A percentile compares a stretch with the other conserved stretches of the same genome.
Conservation (phyloP, 2,888 invertebrate species). For the Drosophila robusta region DNA sequence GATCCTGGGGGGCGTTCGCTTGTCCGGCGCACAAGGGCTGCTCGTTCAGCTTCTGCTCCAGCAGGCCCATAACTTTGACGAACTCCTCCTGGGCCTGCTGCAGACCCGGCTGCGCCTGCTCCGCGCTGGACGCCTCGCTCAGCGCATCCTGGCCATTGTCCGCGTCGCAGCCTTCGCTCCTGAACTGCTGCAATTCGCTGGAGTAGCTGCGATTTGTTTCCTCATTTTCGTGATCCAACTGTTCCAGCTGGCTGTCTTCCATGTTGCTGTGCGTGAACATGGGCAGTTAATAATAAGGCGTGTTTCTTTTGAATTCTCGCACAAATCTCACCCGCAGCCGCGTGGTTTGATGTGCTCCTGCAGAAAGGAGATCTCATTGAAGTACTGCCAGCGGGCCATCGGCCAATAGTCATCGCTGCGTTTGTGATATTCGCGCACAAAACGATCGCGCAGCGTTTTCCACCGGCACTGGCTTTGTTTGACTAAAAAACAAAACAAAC, state of each 20-base stretch:
- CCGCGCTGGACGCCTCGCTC: background rate
- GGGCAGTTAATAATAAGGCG: no score
- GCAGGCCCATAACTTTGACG: slow-evolving; percentile 26
- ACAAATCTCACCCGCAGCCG: slow-evolving; percentile 2
- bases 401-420: background rate
- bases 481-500: slow-evolving; percentile 18
- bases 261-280: background rate
- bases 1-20: slow-evolving; percentile 4
- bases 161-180: background rate
- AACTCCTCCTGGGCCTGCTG: slow-evolving; percentile 32
- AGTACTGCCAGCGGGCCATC: slow-evolving; percentile 14
- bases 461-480: slow-evolving; percentile 36
- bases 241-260: slow-evolving; percentile 1
- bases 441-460: slow-evolving; percentile 47
- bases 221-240: background rate
- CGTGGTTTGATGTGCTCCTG: slow-evolving; percentile 27
- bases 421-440: slow-evolving; percentile 40
- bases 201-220: background rate
- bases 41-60: slow-evolving; percentile 27
- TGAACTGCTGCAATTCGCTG: background rate
- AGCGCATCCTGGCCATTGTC: background rate
- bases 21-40: background rate
- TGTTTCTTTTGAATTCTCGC: background rate
- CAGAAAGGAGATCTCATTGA: slow-evolving; percentile 30
- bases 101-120: background rate